Base-by-base conservation (phyloP, 2,888 invertebrate species). In the Spicauda simplicius region DNA sequence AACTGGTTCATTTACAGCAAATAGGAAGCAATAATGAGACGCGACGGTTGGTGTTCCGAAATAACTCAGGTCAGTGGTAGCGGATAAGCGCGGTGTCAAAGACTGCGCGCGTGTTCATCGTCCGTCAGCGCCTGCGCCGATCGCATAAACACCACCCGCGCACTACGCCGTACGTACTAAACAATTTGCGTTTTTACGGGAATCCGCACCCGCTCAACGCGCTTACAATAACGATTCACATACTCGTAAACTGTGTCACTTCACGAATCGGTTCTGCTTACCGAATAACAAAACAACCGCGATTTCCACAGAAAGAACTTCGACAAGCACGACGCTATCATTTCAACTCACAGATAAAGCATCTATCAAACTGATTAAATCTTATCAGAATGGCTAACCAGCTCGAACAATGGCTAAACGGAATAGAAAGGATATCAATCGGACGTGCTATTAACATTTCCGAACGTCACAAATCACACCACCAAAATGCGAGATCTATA, bases 381-480 rank as follows among this genome's bases (percentile, higher is more conserved):
- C 57, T 62, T 62, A 61, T 67, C 61, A 57, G 53, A 66, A 69
- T 20, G 56, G 59, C 54, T 45, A 37, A 68, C 48, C 55, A 55
- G 58, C 48, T 30, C 69, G 61, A 70, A 74, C 72, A 73, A 75
- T 74, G 69, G 72, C 53, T 57, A 60, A 67, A 56, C 67, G 70
- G 69, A 69, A 70, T 74, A 77, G 82, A 83, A 85, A 83, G 82
- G 83, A 86, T 83, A 85, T 82, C 84, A 78, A 85, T 84, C 83
- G 82, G 83, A 85, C 84, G 82, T 87, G 85, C 87, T 86, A 87
- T 90, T 88, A 90, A 90, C 87, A 87, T 91, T 90, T 92, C 90
- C 88, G 86, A 90, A 90, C 88, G 91, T 91, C 91, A 92, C 91
- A 92, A 91, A 93, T 93, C 93, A 93, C 92, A 92, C 92, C 88